These are phyloP conservation scores for Cirrhinus mrigala DNA, from an alignment of 2,797 vertebrate species.

Conservation along the genomic window DNA sequence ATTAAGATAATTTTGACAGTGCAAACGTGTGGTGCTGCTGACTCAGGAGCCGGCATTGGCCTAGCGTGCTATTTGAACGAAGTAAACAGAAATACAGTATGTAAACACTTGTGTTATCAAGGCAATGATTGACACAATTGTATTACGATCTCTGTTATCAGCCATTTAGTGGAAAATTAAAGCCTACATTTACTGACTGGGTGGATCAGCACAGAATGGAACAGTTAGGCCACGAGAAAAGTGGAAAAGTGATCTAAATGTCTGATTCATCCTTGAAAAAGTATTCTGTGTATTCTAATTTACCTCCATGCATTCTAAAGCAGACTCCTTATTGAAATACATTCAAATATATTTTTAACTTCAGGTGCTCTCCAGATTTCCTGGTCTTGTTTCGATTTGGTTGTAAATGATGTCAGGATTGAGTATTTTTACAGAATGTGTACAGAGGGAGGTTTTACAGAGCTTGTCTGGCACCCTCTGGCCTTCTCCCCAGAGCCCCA, in stretches of 20 bases:
- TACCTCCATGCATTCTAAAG: background rate
- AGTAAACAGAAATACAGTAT: background rate
- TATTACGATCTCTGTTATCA: background rate
- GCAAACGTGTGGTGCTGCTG: too few species aligned
- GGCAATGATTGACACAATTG: background rate
- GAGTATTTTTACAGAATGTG: constrained; percentile 2
- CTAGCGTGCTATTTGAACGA: background rate
- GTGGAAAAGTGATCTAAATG: background rate
- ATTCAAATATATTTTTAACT: constrained; percentile 7
- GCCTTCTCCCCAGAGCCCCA: constrained; percentile 47
- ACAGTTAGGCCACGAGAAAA: background rate
- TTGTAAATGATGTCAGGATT: background rate
- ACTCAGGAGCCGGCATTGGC: background rate
- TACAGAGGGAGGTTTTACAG: constrained; percentile 17
- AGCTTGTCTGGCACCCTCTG: constrained; percentile 47
- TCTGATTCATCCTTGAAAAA: background rate
- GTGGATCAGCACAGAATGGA: background rate
- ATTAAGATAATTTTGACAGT: too few species aligned
- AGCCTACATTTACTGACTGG: background rate
- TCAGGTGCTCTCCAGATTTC: background rate
- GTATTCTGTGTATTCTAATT: background rate
- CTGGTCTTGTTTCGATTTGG: constrained; percentile 16
- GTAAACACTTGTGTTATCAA: background rate
- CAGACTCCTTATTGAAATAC: background rate
- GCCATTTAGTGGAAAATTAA: background rate